phyloP scores from a whole-genome alignment of 1,140 invertebrate genomes.

The Macrotrachela quadricornifera region DNA sequence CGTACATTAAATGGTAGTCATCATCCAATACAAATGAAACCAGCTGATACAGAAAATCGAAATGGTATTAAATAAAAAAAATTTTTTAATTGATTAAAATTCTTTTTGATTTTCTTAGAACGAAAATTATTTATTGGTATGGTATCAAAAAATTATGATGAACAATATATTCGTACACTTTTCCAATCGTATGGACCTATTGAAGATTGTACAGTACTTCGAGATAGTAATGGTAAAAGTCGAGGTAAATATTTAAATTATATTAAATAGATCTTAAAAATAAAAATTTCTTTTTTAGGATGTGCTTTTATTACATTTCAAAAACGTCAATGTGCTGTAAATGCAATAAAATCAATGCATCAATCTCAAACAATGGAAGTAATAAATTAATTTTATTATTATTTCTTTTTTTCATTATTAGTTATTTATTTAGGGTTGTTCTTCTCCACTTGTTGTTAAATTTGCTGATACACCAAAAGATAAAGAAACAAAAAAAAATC shows the following conservation, averaged over 20 bases:
- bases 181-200: constrained; percentile 4
- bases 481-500: no score
- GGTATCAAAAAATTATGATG: not conserved
- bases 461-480: constrained; percentile 61
- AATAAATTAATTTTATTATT: no score
- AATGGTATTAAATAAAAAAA: constrained; percentile 36
- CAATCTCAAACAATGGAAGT: constrained; percentile 93
- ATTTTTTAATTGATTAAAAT: not conserved
- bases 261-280: no score
- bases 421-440: constrained; percentile 40
- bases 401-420: no score
- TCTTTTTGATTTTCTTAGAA: not conserved
- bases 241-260: constrained; percentile 25
- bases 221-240: constrained; percentile 1
- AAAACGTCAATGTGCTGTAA: constrained; percentile 78
- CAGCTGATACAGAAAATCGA: constrained; percentile 42
- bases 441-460: constrained; percentile 85
- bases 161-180: constrained; percentile 1
- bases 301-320: constrained; percentile 96
- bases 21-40: constrained; percentile 9
- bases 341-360: constrained; percentile 85
- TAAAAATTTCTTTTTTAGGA: constrained; percentile 26
- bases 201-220: constrained; percentile 4
- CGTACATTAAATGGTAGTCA: constrained; percentile 1
- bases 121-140: constrained; percentile 8